Evolutionary conservation across 2,113 vertebrate species (phyloP).

Genomic region (Ailuropoda melanoleuca): DNA sequence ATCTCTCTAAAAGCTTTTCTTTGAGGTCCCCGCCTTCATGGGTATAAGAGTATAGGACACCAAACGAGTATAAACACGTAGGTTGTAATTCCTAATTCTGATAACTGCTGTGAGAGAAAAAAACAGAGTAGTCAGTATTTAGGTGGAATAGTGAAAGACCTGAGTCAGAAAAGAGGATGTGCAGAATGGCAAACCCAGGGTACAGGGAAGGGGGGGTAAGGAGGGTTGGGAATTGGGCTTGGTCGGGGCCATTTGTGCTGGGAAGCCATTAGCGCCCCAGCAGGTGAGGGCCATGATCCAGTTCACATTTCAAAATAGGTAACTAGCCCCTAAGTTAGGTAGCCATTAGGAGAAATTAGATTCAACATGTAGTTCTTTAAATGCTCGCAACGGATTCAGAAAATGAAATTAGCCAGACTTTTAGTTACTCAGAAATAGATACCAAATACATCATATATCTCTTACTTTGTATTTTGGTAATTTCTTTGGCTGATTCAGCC

Average conservation of each 20-base stretch:
- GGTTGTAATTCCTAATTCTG: not conserved
- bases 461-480: not conserved
- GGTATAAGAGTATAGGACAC: not conserved
- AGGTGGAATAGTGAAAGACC: not conserved
- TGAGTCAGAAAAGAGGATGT: not conserved
- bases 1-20: not conserved
- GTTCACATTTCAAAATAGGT: not conserved
- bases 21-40: not conserved
- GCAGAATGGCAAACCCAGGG: not conserved
- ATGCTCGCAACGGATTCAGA: not conserved
- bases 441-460: not conserved
- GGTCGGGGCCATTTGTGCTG: not conserved
- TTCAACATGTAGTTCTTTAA: not conserved
- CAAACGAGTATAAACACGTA: not conserved
- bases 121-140: not conserved
- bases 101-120: not conserved
- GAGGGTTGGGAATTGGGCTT: not conserved
- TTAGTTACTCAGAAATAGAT: slow-evolving; percentile 32
- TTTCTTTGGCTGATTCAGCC: not conserved
- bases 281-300: not conserved
- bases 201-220: not conserved
- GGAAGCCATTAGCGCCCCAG: not conserved
- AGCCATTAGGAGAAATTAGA: not conserved
- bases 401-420: slow-evolving; percentile 25
- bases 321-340: not conserved